Evolutionary conservation across 2,113 vertebrate species (phyloP).

Genomic region (Stigmatopora nigra): DNA sequence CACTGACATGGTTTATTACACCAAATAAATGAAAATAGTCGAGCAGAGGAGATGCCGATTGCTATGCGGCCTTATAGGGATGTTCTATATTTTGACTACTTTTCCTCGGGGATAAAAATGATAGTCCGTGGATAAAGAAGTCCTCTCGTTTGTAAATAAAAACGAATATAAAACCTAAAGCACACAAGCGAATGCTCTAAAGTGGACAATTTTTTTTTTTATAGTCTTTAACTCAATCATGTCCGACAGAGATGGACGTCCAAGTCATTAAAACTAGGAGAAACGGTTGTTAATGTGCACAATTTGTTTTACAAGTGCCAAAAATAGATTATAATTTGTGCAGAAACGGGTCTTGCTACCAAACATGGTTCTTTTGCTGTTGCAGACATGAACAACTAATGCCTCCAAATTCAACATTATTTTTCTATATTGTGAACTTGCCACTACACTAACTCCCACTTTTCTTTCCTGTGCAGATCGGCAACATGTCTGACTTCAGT

Average conservation of each 20-base stretch:
- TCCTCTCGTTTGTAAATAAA: background rate
- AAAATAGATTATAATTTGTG: too few species aligned
- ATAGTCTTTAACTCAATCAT: too few species aligned
- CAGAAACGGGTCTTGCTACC: background rate
- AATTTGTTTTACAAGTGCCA: too few species aligned
- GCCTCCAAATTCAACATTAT: background rate
- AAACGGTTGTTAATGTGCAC: too few species aligned
- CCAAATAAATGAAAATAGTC: conserved; percentile 20
- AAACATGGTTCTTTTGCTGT: background rate
- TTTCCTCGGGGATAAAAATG: conserved; percentile 45
- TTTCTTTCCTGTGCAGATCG: background rate
- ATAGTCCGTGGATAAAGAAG: conserved; percentile 46
- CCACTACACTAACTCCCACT: conserved; percentile 8
- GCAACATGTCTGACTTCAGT: background rate
- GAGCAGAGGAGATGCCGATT: conserved; percentile 10
- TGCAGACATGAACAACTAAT: background rate
- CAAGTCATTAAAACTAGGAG: too few species aligned
- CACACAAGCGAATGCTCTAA: too few species aligned
- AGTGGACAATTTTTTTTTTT: too few species aligned
- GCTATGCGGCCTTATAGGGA: conserved; percentile 55
- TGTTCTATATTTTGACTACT: conserved; percentile 61
- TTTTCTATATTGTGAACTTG: conserved; percentile 13
- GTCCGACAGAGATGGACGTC: too few species aligned
- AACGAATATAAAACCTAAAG: too few species aligned
- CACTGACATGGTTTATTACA: background rate